Percentiles rank a stretch among this genome's conserved stretches.
Evolutionary conservation across 2,113 vertebrate species (phyloP).

Genomic region (Solea senegalensis): DNA sequence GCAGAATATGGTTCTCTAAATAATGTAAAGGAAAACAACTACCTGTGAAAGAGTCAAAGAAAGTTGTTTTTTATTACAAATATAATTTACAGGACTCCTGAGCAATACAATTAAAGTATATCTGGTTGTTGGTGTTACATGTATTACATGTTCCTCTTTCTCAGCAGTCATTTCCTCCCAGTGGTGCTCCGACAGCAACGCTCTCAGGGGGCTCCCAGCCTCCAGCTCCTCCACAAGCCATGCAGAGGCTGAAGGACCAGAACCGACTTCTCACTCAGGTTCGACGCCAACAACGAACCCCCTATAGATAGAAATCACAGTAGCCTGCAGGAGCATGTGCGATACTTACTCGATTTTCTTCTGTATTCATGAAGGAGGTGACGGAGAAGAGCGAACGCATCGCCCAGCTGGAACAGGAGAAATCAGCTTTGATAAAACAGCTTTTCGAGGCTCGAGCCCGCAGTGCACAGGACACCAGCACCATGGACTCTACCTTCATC

Average conservation of each 20-base stretch:
- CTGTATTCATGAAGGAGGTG: slow-evolving; percentile 86
- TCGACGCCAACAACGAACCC: background rate
- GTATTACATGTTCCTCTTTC: slow-evolving; percentile 2
- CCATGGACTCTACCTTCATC: slow-evolving; percentile 96
- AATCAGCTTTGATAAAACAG: slow-evolving; percentile 94
- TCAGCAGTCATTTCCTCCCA: slow-evolving; percentile 71
- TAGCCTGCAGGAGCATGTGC: background rate
- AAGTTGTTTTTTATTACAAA: background rate
- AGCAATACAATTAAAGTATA: background rate
- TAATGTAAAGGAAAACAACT: no score
- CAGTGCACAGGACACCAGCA: slow-evolving; percentile 82
- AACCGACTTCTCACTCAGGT: slow-evolving; percentile 95
- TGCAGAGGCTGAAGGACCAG: slow-evolving; percentile 94
- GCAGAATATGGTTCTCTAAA: background rate
- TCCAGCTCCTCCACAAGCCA: slow-evolving; percentile 84
- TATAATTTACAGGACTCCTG: background rate
- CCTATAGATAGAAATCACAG: background rate
- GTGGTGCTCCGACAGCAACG: slow-evolving; percentile 31
- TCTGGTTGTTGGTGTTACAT: background rate
- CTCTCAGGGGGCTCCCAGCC: slow-evolving; percentile 55
- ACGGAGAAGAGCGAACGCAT: slow-evolving; percentile 91
- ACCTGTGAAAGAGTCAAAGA: no score
- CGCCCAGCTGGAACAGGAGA: slow-evolving; percentile 95
- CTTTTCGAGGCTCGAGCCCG: slow-evolving; percentile 91
- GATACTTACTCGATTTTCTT: background rate